phyloP scores from a whole-genome alignment of 2,888 invertebrate genomes.

The Cephus sareptanus region DNA sequence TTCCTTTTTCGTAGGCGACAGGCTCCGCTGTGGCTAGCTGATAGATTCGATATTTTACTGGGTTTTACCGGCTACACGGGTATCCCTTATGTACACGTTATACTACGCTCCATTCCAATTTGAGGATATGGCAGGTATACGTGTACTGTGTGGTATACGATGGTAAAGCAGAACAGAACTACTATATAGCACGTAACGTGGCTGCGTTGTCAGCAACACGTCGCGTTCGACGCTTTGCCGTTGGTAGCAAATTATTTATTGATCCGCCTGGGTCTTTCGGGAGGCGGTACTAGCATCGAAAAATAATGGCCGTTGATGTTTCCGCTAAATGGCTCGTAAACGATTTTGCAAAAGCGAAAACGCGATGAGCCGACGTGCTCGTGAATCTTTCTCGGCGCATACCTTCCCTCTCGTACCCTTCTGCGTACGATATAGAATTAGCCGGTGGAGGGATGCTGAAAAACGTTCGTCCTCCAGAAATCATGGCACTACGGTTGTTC shows the following conservation, averaged over 20 bases:
- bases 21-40: neutral
- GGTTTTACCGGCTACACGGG: neutral
- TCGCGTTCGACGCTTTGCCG: constrained; percentile 22
- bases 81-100: neutral
- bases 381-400: neutral
- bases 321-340: constrained; percentile 22
- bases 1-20: neutral
- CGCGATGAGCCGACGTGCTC: neutral
- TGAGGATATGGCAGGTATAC: neutral
- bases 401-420: neutral
- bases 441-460: neutral
- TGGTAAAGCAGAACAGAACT: neutral
- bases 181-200: neutral
- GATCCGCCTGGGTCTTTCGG: constrained; percentile 23
- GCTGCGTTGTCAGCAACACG: constrained; percentile 36
- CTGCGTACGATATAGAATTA: neutral
- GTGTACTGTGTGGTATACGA: neutral
- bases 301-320: constrained; percentile 26
- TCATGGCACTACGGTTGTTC: neutral
- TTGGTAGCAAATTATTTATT: constrained; percentile 43
- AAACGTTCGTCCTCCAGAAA: neutral
- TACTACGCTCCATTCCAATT: neutral
- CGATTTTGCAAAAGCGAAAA: constrained; percentile 10
- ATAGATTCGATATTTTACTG: constrained; percentile 3
- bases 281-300: constrained; percentile 16